Percentiles rank a stretch among this genome's conserved stretches.
Evolutionary conservation across 2,888 invertebrate species (phyloP).

Genomic region (Vesta saturnalis): DNA sequence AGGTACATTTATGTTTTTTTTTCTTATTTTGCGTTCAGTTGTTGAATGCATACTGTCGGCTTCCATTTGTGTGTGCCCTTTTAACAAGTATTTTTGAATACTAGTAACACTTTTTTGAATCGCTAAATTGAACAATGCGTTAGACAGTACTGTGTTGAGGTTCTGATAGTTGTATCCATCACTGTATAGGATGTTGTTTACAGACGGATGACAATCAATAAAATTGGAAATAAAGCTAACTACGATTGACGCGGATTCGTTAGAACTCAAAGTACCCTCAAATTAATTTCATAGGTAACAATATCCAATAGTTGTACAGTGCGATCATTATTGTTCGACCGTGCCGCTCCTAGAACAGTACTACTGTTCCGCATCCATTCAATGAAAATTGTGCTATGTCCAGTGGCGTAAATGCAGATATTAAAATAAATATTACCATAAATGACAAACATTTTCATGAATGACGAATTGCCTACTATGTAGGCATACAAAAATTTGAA

Average conservation of each 20-base stretch:
- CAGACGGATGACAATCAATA: neutral
- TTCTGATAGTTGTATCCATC: neutral
- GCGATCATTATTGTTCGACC: too few species aligned
- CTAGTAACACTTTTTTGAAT: neutral
- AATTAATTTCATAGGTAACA: neutral
- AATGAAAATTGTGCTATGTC: too few species aligned
- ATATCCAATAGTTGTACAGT: too few species aligned
- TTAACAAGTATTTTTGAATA: neutral
- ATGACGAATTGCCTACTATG: too few species aligned
- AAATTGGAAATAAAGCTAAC: neutral
- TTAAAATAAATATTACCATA: too few species aligned
- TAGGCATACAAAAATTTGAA: too few species aligned
- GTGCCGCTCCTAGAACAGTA: too few species aligned
- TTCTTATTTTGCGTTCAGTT: neutral
- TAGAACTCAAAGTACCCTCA: neutral
- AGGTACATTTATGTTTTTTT: neutral
- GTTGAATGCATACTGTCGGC: too few species aligned
- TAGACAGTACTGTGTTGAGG: neutral
- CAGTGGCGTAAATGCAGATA: too few species aligned
- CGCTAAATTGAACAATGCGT: neutral
- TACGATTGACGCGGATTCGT: neutral
- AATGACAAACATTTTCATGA: too few species aligned
- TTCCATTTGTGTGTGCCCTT: neutral
- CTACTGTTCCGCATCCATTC: too few species aligned
- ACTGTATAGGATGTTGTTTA: neutral